Base-by-base conservation (phyloP, 2,113 vertebrate genomes). In the Lepus europaeus region DNA sequence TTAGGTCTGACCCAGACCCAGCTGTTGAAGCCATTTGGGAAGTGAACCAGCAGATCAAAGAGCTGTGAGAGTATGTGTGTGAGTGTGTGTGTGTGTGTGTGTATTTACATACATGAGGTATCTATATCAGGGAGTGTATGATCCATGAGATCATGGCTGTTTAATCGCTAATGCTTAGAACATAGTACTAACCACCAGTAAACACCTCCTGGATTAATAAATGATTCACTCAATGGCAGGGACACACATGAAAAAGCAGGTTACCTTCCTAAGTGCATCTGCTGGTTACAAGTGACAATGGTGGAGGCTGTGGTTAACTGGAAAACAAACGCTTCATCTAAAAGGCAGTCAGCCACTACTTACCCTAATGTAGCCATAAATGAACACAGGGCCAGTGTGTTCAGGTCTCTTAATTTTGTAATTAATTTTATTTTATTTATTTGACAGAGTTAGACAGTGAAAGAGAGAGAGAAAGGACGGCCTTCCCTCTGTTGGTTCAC, bases 131-230 rank as follows among this genome's bases (percentile, higher is more conserved):
- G 33, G 33, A 33, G 33, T 33, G 33, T 33, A 33, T 33, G 33
- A 33, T 33, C 33, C 33, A 68, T 31, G 49, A 85, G 20, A 31
- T 69, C 25, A 94, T 7, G 45, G 14, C 66, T 77, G 72, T 29
- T 96, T 93, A 72, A 83, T 59, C 36, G 45, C 33, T 5, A 89
- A 53, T 11, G 22, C 25, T 92, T 66, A 92, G 68, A 83, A 45
- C 16, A 85, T 72, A 56, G 63, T 59, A 70, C 59, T 69, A 76
- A 68, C 7, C 36, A 29, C 64, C 29, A 89, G 25, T 84, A 88
- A 72, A 39, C 36, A 66, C 27, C 10, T 45, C 25, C 16, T 87
- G 33, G 78, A 53, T 39, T 13, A 94, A 74, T 53, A 12, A 80
- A 39, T 84, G 20, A 82, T 29, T 53, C 45, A 84, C 12, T 33